Evolutionary conservation across 2,888 invertebrate genomes (phyloP), one percentile per base, ranked within the genome.

Genomic region (Coremacera marginata): DNA sequence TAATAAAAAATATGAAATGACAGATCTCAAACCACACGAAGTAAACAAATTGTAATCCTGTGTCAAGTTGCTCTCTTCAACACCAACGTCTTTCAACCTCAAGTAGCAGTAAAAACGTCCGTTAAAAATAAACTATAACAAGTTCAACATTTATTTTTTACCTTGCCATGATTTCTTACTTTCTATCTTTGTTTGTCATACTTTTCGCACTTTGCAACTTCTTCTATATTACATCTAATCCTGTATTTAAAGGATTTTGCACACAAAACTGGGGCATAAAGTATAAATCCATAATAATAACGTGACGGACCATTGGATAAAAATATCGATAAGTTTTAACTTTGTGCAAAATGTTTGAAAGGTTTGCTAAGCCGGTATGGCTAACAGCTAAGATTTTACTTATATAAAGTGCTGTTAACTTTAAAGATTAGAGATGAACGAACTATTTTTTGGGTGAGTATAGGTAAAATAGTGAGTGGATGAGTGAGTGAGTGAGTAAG

Each of bases 301-400:
- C 74, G 74, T 74, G 74, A 74, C 74, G 31, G 25, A 74, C 34
- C 70, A 16, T 51, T 65, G 27, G 31, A 62, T 44, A 9, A 22
- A 55, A 63, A 77, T 67, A 67, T 72, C 72, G 72, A 77, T 72
- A 37, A 72, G 49, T 68, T 49, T 77, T 34, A 75, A 75, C 55
- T 55, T 62, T 34, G 7, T 44, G 70, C 5, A 70, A 68, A 70
- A 63, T 70, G 62, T 63, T 65, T 37, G 55, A 51, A 63, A 65
- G 60, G 49, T 62, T 62, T 63, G 62, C 19, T 44, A 55, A 65
- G 19, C 55, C 52, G 51, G 49, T 76, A 55, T 71, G n/a, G 22
- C 37, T 57, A 34, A 37, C 14, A 60, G 14, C 1, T 25, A 60
- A 60, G 44, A 11, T 44, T 44, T 44, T 44, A 44, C 44, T 44